These are phyloP conservation scores for Sesamia nonagrioides DNA, from an alignment of 1,140 invertebrate species.

Conservation along the genomic window DNA sequence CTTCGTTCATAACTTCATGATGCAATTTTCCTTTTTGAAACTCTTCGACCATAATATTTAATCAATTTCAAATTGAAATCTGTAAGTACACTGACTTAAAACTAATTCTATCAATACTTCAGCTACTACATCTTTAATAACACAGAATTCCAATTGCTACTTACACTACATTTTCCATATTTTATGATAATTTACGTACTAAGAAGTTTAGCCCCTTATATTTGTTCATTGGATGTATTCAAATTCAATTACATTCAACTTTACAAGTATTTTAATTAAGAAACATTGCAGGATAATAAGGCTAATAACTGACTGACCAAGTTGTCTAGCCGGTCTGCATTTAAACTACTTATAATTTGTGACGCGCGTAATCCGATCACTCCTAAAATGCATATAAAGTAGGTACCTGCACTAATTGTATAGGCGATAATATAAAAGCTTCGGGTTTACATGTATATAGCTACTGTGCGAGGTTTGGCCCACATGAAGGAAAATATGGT, in stretches of 20 bases:
- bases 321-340: constrained; percentile 21
- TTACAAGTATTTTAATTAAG: constrained; percentile 11
- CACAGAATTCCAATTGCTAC: no score
- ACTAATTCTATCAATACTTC: not conserved
- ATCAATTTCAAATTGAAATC: not conserved
- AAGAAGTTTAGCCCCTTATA: not conserved
- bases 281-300: constrained; percentile 26
- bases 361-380: constrained; percentile 25
- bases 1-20: not conserved
- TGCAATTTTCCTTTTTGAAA: not conserved
- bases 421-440: constrained; percentile 4
- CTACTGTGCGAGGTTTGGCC: no score
- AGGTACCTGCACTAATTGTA: not conserved
- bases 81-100: not conserved
- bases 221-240: constrained; percentile 4
- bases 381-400: not conserved
- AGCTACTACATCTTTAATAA: not conserved
- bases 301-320: constrained; percentile 30
- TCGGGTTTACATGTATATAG: not conserved
- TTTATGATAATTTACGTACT: not conserved
- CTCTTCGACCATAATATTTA: not conserved
- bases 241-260: constrained; percentile 32
- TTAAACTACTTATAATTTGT: constrained; percentile 30
- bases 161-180: not conserved
- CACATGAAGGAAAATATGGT: no score